A percentile compares a stretch with the other conserved stretches of the same genome.
These are phyloP conservation scores for Monopterus albus DNA, from an alignment of 2,113 vertebrate genomes.

Conservation along the genomic window DNA sequence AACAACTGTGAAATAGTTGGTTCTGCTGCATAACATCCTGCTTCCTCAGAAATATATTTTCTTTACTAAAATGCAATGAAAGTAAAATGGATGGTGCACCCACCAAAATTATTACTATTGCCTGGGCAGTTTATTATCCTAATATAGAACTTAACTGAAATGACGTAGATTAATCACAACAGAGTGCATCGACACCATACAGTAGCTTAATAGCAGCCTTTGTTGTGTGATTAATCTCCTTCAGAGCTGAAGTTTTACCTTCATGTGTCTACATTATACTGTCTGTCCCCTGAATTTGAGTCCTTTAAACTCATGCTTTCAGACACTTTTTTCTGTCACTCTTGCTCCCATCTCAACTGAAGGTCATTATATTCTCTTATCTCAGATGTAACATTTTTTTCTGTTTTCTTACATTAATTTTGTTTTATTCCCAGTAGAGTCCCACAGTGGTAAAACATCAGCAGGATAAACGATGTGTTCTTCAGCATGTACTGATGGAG, in stretches of 20 bases:
- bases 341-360: not conserved
- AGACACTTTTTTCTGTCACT: not conserved
- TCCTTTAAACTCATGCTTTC: slow-evolving; percentile 3
- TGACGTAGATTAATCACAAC: too few species aligned
- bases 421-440: slow-evolving; percentile 34
- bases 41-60: not conserved
- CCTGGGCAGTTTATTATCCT: too few species aligned
- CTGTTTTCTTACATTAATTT: slow-evolving; percentile 35
- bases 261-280: slow-evolving; percentile 12
- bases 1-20: too few species aligned
- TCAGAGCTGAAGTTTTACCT: too few species aligned
- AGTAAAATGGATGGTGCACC: too few species aligned
- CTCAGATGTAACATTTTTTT: slow-evolving; percentile 22
- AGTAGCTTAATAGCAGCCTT: not conserved
- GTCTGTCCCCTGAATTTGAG: not conserved
- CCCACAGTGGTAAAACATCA: slow-evolving; percentile 53
- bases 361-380: not conserved
- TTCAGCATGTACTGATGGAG: slow-evolving; percentile 31
- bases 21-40: not conserved
- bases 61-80: too few species aligned
- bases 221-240: not conserved
- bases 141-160: too few species aligned
- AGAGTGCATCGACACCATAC: not conserved
- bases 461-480: slow-evolving; percentile 62
- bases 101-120: too few species aligned